A percentile compares a stretch with the other conserved stretches of the same genome.
Conservation (phyloP, 2,113 vertebrate species). For the Mungos mungo region DNA sequence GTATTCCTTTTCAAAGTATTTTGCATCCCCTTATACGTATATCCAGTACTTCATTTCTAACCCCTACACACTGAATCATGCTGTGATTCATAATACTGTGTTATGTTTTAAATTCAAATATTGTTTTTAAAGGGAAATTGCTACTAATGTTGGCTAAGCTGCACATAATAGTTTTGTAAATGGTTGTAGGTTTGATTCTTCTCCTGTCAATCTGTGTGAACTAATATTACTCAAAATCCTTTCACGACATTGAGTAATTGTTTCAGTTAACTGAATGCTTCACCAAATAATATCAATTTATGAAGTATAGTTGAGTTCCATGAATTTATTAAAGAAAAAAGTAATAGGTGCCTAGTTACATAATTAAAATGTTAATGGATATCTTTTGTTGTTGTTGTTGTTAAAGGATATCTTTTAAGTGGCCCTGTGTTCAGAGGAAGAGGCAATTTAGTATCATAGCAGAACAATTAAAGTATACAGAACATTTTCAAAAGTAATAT, state of each 20-base stretch:
- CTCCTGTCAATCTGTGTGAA: conserved; percentile 62
- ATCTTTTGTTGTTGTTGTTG: not conserved
- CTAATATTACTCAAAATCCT: conserved; percentile 57
- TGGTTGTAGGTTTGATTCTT: conserved; percentile 70
- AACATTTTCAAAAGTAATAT: not conserved
- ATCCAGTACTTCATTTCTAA: conserved; percentile 75
- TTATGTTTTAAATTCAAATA: conserved; percentile 76
- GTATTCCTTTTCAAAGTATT: conserved; percentile 74
- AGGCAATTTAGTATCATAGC: not conserved
- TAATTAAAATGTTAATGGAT: conserved; percentile 56
- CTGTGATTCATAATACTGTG: conserved; percentile 69
- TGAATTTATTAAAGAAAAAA: conserved; percentile 43
- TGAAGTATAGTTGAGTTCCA: conserved; percentile 48
- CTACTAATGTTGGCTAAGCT: conserved; percentile 68
- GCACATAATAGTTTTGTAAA: conserved; percentile 63
- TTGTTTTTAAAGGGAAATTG: conserved; percentile 76
- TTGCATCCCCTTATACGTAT: conserved; percentile 62
- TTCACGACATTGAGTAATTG: conserved; percentile 70
- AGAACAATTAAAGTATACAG: conserved; percentile 9
- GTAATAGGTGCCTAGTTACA: not conserved
- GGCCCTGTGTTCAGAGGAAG: conserved; percentile 32
- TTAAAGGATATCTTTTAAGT: conserved; percentile 53
- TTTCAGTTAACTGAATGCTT: conserved; percentile 72
- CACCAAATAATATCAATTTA: conserved; percentile 63
- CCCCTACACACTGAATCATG: conserved; percentile 66